Evolutionary conservation across 1,140 invertebrate genomes (phyloP).

Genomic region (Manduca sexta): DNA sequence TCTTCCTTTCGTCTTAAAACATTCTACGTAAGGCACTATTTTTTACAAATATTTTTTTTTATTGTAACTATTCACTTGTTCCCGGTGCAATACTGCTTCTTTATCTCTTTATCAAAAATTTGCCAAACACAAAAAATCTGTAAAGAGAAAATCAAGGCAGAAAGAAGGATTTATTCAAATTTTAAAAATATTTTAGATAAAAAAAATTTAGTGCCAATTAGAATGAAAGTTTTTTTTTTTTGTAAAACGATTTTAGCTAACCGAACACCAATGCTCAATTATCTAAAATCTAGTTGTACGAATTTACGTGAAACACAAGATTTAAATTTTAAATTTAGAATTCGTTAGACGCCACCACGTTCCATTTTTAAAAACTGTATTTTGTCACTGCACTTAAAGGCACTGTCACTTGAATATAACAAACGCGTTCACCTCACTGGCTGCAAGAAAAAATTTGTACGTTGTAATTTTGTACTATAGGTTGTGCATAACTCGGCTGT

Average conservation of each 20-base stretch:
- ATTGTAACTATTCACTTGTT: conserved; percentile 59
- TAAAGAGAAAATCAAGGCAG: conserved; percentile 59
- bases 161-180: conserved; percentile 48
- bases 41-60: conserved; percentile 20
- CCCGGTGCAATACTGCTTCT: conserved; percentile 39
- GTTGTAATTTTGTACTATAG: conserved; percentile 63
- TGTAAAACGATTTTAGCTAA: conserved; percentile 46
- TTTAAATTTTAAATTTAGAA: conserved; percentile 33
- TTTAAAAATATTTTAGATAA: conserved; percentile 15
- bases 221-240: conserved; percentile 12
- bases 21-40: conserved; percentile 63
- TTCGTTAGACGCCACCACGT: conserved; percentile 24
- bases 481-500: conserved; percentile 61
- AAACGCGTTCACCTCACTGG: conserved; percentile 56
- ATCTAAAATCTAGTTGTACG: conserved; percentile 46
- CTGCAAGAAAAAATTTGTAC: conserved; percentile 63
- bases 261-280: conserved; percentile 38
- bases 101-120: conserved; percentile 29
- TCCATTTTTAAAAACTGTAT: conserved; percentile 17
- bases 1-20: conserved; percentile 46
- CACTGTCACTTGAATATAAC: conserved; percentile 49
- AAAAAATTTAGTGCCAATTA: conserved; percentile 27
- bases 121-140: conserved; percentile 47
- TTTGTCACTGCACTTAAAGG: conserved; percentile 42
- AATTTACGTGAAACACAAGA: conserved; percentile 34